Conservation (phyloP, 1,140 invertebrate genomes). For the Ridgeia piscesae region DNA sequence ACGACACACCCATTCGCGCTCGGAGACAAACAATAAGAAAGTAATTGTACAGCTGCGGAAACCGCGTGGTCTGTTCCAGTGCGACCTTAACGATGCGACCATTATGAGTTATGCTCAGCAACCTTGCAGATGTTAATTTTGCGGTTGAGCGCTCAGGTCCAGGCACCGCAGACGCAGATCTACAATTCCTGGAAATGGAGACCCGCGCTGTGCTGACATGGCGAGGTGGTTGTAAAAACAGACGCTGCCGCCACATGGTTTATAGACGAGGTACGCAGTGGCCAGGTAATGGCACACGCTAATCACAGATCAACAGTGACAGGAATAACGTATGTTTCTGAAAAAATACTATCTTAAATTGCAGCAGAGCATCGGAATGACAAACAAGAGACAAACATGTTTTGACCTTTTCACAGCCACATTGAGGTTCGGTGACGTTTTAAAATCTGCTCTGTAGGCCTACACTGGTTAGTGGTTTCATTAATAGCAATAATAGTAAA, state of each 20-base stretch:
- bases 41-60: not conserved
- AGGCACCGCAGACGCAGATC: not conserved
- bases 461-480: too few relatives aligned
- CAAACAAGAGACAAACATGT: too few relatives aligned
- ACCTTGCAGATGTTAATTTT: slow-evolving; percentile 1
- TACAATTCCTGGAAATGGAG: not conserved
- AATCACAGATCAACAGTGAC: not conserved
- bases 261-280: not conserved
- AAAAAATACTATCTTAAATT: not conserved
- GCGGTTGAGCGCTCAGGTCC: not conserved
- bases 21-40: not conserved
- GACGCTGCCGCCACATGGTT: not conserved
- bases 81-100: not conserved
- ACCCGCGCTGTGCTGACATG: not conserved
- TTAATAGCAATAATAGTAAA: too few relatives aligned
- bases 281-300: not conserved
- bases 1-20: not conserved
- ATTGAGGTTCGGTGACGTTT: too few relatives aligned
- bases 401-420: too few relatives aligned
- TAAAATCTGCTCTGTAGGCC: too few relatives aligned
- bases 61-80: not conserved
- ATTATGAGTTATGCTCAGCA: not conserved
- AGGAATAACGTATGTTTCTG: not conserved
- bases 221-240: not conserved
- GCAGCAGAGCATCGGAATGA: not conserved